Percentiles rank a stretch among this genome's conserved stretches.
Conservation (phyloP, 2,113 vertebrate species). For the Tonatia bakeri region DNA sequence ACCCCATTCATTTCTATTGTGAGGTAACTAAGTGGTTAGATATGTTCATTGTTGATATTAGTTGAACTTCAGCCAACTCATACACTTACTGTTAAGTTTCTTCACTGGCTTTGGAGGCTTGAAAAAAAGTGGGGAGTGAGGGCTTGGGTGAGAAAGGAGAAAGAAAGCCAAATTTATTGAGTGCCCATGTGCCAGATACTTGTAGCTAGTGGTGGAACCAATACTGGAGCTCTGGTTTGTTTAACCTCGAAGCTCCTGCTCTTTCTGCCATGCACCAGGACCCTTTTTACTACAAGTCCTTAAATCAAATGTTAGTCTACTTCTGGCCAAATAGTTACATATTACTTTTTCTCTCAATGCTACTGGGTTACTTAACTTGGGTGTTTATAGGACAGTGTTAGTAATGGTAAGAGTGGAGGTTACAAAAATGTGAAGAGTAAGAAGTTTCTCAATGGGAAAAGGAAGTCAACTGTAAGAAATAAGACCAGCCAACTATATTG, state of each 20-base stretch:
- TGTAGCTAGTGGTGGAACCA: background rate
- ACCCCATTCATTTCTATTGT: slow-evolving; percentile 31
- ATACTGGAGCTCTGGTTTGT: background rate
- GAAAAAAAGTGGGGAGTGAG: background rate
- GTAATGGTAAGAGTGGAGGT: slow-evolving; percentile 17
- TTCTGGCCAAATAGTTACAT: slow-evolving; percentile 38
- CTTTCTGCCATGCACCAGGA: slow-evolving; percentile 21
- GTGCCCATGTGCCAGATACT: background rate
- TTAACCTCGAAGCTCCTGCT: slow-evolving; percentile 24
- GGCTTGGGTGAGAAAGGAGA: background rate
- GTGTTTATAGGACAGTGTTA: slow-evolving; percentile 1
- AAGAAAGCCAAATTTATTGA: slow-evolving; percentile 14
- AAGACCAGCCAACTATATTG: background rate
- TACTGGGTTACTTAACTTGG: slow-evolving; percentile 33
- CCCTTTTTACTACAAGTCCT: slow-evolving; percentile 7
- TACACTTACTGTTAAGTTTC: slow-evolving; percentile 13
- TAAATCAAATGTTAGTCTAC: slow-evolving; percentile 40
- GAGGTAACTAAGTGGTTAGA: background rate
- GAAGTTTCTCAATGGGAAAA: slow-evolving; percentile 13
- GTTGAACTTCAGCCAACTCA: background rate
- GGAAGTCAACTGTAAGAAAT: background rate
- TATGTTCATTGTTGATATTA: slow-evolving; percentile 16
- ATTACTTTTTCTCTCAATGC: slow-evolving; percentile 8
- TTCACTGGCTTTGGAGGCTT: background rate
- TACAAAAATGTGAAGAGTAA: slow-evolving; percentile 39